Conservation (phyloP, 2,888 invertebrate genomes). For the Criorhina ranunculi region DNA sequence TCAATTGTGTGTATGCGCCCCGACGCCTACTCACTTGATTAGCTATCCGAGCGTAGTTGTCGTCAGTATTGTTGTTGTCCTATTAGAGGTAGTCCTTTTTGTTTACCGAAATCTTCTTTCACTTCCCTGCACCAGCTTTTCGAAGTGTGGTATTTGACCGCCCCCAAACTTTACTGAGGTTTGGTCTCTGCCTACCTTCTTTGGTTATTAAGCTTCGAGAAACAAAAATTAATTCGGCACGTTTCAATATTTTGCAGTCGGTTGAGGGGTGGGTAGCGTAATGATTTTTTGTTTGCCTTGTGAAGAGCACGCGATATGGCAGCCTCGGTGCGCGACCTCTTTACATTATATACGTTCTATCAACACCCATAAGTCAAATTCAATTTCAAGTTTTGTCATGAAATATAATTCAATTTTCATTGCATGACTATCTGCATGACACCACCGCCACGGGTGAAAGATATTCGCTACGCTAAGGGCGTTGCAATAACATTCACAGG, state of each 20-base stretch:
- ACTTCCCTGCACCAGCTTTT: constrained; percentile 10
- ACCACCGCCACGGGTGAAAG: background rate
- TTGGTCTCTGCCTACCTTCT: background rate
- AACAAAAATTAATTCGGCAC: constrained; percentile 34
- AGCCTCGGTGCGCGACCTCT: constrained; percentile 26
- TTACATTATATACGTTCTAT: constrained; percentile 53
- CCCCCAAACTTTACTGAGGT: background rate
- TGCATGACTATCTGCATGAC: constrained; percentile 54
- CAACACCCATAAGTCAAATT: constrained; percentile 54
- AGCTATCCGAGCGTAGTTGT: constrained; percentile 18
- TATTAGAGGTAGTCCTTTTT: constrained; percentile 18
- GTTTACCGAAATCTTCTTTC: constrained; percentile 24
- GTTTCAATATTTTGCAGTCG: constrained; percentile 50
- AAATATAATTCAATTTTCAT: constrained; percentile 71
- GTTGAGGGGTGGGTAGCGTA: constrained; percentile 20
- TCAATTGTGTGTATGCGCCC: constrained; percentile 15
- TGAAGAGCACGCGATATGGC: constrained; percentile 38
- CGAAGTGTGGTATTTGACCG: background rate
- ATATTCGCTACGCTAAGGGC: background rate
- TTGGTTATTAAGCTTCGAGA: background rate
- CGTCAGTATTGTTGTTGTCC: constrained; percentile 20
- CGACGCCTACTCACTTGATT: constrained; percentile 45
- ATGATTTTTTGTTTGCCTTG: background rate
- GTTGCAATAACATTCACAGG: background rate
- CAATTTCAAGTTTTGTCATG: constrained; percentile 65